These are phyloP conservation scores for Riparia riparia DNA, from an alignment of 2,113 vertebrate genomes.

Conservation along the genomic window DNA sequence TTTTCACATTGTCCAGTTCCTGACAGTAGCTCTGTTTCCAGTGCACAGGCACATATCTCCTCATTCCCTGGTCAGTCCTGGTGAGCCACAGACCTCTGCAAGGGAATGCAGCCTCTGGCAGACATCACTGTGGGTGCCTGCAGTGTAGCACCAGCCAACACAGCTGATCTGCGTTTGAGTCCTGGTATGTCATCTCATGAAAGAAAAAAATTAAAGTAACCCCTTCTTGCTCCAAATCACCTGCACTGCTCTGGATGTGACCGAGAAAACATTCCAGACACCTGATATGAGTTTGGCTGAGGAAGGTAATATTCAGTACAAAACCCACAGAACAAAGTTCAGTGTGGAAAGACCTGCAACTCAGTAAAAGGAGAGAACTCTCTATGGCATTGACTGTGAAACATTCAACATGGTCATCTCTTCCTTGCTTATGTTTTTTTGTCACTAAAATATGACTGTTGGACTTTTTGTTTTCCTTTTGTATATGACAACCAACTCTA, in stretches of 20 bases:
- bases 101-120: not conserved
- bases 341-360: not conserved
- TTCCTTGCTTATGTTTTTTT: not conserved
- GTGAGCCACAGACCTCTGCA: not conserved
- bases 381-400: accelerated
- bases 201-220: not conserved
- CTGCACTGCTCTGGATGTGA: not conserved
- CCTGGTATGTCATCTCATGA: not conserved
- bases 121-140: not conserved
- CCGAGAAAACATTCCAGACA: not conserved
- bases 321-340: not conserved
- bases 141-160: not conserved
- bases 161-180: not conserved
- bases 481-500: not conserved
- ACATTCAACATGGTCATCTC: not conserved
- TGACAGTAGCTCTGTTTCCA: constrained; percentile 9
- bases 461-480: not conserved
- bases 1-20: constrained; percentile 3
- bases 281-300: not conserved
- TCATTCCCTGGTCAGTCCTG: not conserved
- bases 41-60: not conserved
- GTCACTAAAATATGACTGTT: not conserved
- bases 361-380: not conserved
- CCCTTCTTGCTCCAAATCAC: not conserved
- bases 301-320: not conserved